Percentiles rank a stretch among this genome's conserved stretches.
Conservation (phyloP, 1,140 invertebrate species). For the Platyura marginata region DNA sequence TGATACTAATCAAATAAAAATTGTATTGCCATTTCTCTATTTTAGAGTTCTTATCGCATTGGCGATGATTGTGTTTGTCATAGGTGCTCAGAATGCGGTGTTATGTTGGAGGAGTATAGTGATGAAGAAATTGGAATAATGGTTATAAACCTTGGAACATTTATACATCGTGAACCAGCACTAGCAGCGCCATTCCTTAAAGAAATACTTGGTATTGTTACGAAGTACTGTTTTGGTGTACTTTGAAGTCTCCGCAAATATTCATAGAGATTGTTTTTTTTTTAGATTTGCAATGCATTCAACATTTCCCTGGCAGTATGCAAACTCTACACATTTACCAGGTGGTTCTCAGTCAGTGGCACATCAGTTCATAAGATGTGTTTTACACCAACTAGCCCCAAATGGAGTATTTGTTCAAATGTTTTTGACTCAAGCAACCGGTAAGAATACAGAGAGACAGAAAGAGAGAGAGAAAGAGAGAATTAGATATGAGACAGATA, state of each 20-base stretch:
- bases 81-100: conserved; percentile 59
- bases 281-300: conserved; percentile 50
- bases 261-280: no score
- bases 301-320: conserved; percentile 80
- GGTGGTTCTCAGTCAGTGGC: conserved; percentile 83
- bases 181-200: conserved; percentile 84
- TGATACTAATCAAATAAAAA: no score
- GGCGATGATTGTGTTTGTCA: conserved; percentile 53
- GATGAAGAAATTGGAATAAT: conserved; percentile 93
- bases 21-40: no score
- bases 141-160: conserved; percentile 85
- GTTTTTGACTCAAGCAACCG: conserved; percentile 74
- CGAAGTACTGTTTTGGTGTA: no score
- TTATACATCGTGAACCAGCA: conserved; percentile 86
- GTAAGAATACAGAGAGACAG: no score
- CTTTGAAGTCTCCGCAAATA: no score
- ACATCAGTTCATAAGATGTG: conserved; percentile 90
- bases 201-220: conserved; percentile 73
- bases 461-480: no score
- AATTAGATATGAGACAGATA: no score
- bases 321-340: conserved; percentile 70
- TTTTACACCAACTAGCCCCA: conserved; percentile 87
- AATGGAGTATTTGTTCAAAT: conserved; percentile 94
- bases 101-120: conserved; percentile 77
- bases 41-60: conserved; percentile 41